Evolutionary conservation across 2,888 invertebrate genomes (phyloP).

Genomic region (Sarcophaga rosellei): DNA sequence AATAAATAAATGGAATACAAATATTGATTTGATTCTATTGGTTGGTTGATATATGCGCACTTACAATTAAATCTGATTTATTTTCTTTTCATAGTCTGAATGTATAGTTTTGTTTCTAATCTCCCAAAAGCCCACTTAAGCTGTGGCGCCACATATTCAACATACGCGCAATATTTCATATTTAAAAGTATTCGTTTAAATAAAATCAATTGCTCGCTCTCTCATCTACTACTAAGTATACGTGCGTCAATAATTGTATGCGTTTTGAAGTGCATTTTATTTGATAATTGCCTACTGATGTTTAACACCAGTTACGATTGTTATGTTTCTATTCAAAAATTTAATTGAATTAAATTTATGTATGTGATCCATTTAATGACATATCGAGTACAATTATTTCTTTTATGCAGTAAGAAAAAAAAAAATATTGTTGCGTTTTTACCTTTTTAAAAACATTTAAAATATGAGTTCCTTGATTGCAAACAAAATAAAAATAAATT

Average conservation of each 20-base stretch:
- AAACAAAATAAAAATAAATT: too few relatives aligned
- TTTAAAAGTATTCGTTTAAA: slow-evolving; percentile 2
- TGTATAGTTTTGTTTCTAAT: slow-evolving; percentile 70
- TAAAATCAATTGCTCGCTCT: slow-evolving; percentile 42
- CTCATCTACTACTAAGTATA: neutral
- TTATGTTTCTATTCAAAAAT: neutral
- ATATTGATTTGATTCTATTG: slow-evolving; percentile 65
- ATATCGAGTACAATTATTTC: neutral
- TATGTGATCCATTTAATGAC: neutral
- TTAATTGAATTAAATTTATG: neutral
- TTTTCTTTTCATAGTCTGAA: neutral
- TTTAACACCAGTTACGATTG: neutral
- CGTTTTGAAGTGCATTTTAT: slow-evolving; percentile 28
- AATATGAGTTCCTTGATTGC: too few relatives aligned
- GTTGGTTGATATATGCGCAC: slow-evolving; percentile 69
- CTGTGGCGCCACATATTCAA: slow-evolving; percentile 74
- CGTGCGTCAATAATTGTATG: slow-evolving; percentile 37
- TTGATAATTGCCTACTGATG: neutral
- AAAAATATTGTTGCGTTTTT: too few relatives aligned
- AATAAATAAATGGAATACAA: slow-evolving; percentile 23
- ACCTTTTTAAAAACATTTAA: too few relatives aligned
- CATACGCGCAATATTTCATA: slow-evolving; percentile 20
- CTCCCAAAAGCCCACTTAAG: slow-evolving; percentile 76
- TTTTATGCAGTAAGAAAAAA: too few relatives aligned
- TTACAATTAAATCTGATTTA: slow-evolving; percentile 73